A percentile compares a stretch with the other conserved stretches of the same genome.
These are phyloP conservation scores for Pomatorhinus ruficollis DNA, from an alignment of 2,113 vertebrate species.

Conservation along the genomic window DNA sequence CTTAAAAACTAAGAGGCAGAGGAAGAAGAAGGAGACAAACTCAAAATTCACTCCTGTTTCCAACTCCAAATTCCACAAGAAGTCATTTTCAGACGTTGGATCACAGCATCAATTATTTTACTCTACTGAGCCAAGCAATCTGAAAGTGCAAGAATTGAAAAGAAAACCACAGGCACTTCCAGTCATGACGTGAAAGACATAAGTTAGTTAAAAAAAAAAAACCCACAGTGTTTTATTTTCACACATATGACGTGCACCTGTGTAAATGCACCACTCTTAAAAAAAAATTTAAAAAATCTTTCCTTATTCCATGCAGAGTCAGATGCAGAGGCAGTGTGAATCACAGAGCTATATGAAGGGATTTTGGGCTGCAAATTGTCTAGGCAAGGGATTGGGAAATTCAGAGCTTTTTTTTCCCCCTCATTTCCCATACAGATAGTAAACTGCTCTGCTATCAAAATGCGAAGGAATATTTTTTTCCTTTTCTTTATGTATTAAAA, in stretches of 20 bases:
- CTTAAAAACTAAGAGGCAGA: neutral
- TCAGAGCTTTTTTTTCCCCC: neutral
- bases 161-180: slow-evolving; percentile 24
- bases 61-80: neutral
- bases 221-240: slow-evolving; percentile 1
- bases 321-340: slow-evolving; percentile 41
- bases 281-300: neutral
- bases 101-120: neutral
- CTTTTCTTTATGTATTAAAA: neutral
- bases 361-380: neutral
- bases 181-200: neutral
- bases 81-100: neutral
- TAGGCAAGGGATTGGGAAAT: neutral
- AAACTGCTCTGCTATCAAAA: neutral
- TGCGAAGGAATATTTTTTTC: neutral
- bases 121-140: neutral
- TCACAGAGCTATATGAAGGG: neutral
- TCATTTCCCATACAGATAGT: neutral
- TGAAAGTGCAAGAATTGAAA: neutral
- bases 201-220: neutral
- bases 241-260: neutral
- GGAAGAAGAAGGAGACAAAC: neutral
- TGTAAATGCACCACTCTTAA: neutral
- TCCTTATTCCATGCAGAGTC: neutral
- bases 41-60: neutral